Base-by-base conservation (phyloP, 2,797 vertebrate species). In the Sebastes oblongus region DNA sequence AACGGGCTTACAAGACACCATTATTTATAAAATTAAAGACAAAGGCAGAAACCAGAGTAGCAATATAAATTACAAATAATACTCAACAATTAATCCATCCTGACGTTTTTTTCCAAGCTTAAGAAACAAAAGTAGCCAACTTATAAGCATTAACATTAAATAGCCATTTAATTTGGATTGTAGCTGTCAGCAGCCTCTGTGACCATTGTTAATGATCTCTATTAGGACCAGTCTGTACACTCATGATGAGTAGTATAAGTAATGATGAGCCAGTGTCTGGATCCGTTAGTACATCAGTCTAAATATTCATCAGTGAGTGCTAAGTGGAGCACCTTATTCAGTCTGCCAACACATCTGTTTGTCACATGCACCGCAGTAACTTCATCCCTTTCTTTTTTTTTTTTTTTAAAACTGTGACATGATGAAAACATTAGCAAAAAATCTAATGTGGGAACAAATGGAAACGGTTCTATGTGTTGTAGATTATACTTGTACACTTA, bases 291-390 rank as follows among this genome's bases (percentile, higher is more conserved):
- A 66, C 65, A 80, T 82, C 71, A 75, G 74, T n/a, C 75, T 83
- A 72, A 83, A 85, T 76, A 85, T 75, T 82, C 72, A 76, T 82
- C 72, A 75, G 76, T 3, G 50, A 75, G 76, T n/a, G 50, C 58
- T 79, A 69, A 89, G 74, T 36, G 72, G 69, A 81, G 61, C 66
- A 62, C 60, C 70, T 62, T 81, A 60, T 81, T 81, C 68, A 76
- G 73, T 60, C 89, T 77, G 80, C 72, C 22, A 82, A 56, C 39
- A 86, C 78, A 79, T 84, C 76, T 85, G 85, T 86, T 84, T 82
- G 81, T 89, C 84, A 86, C 77, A 74, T 85, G 66, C 59, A 72
- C 29, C 14, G 22, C 46, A 74, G 34, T 75, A 62, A 72, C 75
- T 46, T 77, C 77, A 84, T 72, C 69, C 58, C 60, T 69, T 60